A percentile compares a stretch with the other conserved stretches of the same genome.
Evolutionary conservation across 2,888 invertebrate species (phyloP).

Genomic region (Ophion ventricosus): DNA sequence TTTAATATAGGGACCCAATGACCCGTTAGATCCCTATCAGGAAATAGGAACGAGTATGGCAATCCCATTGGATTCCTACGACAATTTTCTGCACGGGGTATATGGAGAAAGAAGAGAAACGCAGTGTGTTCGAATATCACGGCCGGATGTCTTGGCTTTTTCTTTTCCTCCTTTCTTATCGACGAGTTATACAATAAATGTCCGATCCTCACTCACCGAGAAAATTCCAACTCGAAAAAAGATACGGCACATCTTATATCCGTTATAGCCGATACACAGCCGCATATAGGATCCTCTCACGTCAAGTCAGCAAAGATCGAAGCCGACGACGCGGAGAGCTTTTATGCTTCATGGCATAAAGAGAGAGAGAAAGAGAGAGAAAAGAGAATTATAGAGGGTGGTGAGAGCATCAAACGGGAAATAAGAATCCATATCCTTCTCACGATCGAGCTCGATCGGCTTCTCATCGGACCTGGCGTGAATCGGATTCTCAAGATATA

Average conservation of each 20-base stretch:
- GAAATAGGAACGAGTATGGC: too few relatives aligned
- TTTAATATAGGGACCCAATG: too few relatives aligned
- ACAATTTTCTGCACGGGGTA: too few relatives aligned
- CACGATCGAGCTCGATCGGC: conserved; percentile 51
- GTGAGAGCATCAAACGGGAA: conserved; percentile 49
- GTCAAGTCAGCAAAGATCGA: conserved; percentile 56
- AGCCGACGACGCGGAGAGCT: conserved; percentile 29
- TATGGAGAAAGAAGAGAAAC: too few relatives aligned
- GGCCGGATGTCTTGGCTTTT: conserved; percentile 1
- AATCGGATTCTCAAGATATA: conserved; percentile 55
- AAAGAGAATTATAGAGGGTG: conserved; percentile 4
- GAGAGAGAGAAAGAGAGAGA: conserved; percentile 28
- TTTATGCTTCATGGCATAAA: conserved; percentile 44
- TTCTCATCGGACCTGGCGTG: conserved; percentile 49
- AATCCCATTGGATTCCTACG: too few relatives aligned
- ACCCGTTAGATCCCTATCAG: too few relatives aligned
- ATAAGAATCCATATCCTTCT: conserved; percentile 62
- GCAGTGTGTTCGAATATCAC: neutral
- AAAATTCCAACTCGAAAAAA: conserved; percentile 21
- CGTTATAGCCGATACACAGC: conserved; percentile 40
- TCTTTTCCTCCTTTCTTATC: conserved; percentile 13
- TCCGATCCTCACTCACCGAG: conserved; percentile 41
- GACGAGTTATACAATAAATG: conserved; percentile 40
- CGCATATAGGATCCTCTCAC: conserved; percentile 41
- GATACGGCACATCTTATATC: conserved; percentile 11